Evolutionary conservation across 2,797 vertebrate genomes (phyloP).

Genomic region (Macropodus opercularis): DNA sequence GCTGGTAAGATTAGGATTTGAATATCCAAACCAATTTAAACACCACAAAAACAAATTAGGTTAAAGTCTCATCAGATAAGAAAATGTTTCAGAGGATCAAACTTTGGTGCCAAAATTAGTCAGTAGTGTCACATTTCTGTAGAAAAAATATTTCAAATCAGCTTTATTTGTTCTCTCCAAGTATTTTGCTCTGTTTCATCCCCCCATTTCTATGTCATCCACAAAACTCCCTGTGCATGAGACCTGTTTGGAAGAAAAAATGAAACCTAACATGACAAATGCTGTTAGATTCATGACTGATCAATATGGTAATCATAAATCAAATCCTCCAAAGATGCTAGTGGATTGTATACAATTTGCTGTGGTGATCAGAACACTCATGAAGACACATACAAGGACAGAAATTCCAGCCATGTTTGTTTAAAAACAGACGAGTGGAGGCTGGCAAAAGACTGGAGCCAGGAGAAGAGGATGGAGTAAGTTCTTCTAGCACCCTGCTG

Average conservation of each 20-base stretch:
- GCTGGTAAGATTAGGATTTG: conserved; percentile 56
- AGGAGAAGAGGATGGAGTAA: conserved; percentile 56
- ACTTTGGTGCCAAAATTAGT: conserved; percentile 63
- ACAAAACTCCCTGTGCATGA: conserved; percentile 48
- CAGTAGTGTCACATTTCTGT: conserved; percentile 54
- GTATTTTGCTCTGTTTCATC: conserved; percentile 62
- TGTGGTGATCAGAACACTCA: conserved; percentile 64
- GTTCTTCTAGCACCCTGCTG: conserved; percentile 78
- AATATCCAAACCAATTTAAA: conserved; percentile 65
- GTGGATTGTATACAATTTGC: conserved; percentile 64
- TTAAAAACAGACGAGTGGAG: conserved; percentile 17
- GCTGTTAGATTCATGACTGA: conserved; percentile 47
- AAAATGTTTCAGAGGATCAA: conserved; percentile 45
- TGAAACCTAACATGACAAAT: conserved; percentile 40
- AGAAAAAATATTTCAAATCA: conserved; percentile 59
- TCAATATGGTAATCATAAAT: conserved; percentile 57
- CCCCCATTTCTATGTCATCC: conserved; percentile 54
- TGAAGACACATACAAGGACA: conserved; percentile 50
- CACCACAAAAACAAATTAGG: conserved; percentile 45
- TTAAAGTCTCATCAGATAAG: conserved; percentile 40
- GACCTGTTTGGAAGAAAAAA: conserved; percentile 30
- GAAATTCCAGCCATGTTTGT: conserved; percentile 15
- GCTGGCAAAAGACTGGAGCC: conserved; percentile 33
- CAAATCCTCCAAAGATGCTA: conserved; percentile 59
- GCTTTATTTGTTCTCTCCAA: conserved; percentile 42